Base-by-base conservation (phyloP, 2,888 invertebrate genomes). In the Dryococelus australis region DNA sequence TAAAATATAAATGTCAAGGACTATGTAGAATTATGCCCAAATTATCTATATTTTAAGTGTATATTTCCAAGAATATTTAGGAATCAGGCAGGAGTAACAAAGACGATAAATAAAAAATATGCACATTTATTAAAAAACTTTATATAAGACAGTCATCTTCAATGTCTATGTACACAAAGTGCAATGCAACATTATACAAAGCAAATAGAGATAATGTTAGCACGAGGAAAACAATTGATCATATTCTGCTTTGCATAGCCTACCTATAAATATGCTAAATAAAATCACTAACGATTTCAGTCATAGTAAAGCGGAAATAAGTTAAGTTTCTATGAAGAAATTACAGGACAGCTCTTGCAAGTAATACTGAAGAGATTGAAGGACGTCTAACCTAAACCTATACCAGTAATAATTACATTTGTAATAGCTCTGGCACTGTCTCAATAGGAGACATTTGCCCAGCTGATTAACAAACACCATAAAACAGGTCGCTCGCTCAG, bases 341-440 rank as follows among this genome's bases (percentile, higher is more conserved):
- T n/a, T 65, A 65, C 16, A 65, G 65, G 65, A 65, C 24, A 65
- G 65, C 10, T 83, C 9, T 35, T 83, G 35, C 28, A 28, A 35
- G 43, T 83, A 83, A 83, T 83, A 83, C 83, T 83, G 83, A 83
- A 83, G 83, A 83, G 26, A 35, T 83, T 65, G 65, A 65, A 65
- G n/a, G 65, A 65, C 20, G 10, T 24, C 65, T 65, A 65, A 8
- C 16, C 65, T 65, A 65, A 65, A 65, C 65, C n/a, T 65, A 65
- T 65, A 65, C 65, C 65, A 65, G 24, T 65, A 65, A 65, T 10
- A 65, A 65, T 65, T 83, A 83, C 43, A 83, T 83, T 83, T 28
- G 83, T 43, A 28, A 83, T 83, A 83, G 83, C 83, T 83, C 83
- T 83, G 83, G 83, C 83, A 83, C 83, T 83, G 83, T 83, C 43